phyloP scores from a whole-genome alignment of 1,140 invertebrate genomes.

The Xylocopa sonorina region DNA sequence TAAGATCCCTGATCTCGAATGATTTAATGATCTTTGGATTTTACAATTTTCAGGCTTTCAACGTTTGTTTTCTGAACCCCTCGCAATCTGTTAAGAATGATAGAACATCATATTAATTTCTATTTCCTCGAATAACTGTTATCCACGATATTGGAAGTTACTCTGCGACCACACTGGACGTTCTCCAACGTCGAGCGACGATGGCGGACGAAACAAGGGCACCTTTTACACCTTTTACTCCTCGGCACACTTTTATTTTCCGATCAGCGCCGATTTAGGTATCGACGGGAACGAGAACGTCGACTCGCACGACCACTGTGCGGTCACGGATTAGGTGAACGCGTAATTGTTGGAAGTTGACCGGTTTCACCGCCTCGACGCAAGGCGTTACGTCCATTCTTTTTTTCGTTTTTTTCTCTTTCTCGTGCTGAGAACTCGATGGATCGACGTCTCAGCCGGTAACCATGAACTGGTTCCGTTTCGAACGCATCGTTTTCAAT shows the following conservation, averaged over 20 bases:
- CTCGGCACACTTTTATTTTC: constrained; percentile 56
- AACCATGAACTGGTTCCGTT: constrained; percentile 35
- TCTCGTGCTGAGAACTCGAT: not conserved
- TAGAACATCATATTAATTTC: too few species aligned
- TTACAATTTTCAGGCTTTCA: too few species aligned
- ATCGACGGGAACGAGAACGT: constrained; percentile 51
- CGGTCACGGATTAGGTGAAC: constrained; percentile 20
- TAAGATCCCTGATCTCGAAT: too few species aligned
- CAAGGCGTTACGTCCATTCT: constrained; percentile 2
- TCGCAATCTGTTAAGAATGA: too few species aligned
- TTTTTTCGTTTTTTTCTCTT: too few species aligned
- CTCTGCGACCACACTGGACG: not conserved
- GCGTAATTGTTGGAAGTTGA: constrained; percentile 23
- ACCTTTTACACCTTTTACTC: constrained; percentile 25
- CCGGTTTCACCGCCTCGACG: not conserved
- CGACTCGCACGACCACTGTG: not conserved
- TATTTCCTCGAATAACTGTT: not conserved
- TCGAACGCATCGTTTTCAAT: not conserved
- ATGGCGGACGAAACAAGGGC: constrained; percentile 44
- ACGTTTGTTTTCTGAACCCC: not conserved
- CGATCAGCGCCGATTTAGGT: constrained; percentile 67
- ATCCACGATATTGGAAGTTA: constrained; percentile 62
- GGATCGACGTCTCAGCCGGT: not conserved
- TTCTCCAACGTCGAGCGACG: not conserved
- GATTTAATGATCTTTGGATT: too few species aligned